Conservation (phyloP, 2,113 vertebrate genomes). For the human region DNA sequence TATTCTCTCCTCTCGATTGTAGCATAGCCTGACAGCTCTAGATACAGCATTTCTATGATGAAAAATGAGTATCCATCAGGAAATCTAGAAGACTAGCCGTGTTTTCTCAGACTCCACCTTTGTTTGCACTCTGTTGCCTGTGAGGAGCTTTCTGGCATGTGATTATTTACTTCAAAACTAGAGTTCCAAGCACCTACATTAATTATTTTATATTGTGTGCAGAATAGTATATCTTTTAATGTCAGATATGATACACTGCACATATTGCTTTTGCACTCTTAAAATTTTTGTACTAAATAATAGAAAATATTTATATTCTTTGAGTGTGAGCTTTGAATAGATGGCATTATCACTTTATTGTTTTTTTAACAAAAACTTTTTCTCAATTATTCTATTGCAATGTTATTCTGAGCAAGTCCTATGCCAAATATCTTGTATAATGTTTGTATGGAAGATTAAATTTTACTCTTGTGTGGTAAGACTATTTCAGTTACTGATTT, state of each 20-base stretch:
- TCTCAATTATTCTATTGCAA: conserved; percentile 72
- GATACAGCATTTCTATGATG: conserved; percentile 65
- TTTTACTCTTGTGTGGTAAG: conserved; percentile 83
- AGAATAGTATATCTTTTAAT: conserved; percentile 78
- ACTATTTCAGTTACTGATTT: conserved; percentile 76
- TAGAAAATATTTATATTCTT: conserved; percentile 82
- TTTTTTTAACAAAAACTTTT: conserved; percentile 66
- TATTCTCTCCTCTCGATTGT: background rate
- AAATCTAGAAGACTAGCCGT: conserved; percentile 58
- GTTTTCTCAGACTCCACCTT: conserved; percentile 55
- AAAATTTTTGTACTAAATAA: conserved; percentile 83
- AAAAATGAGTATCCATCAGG: conserved; percentile 61
- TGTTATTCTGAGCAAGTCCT: conserved; percentile 79
- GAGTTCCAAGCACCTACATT: conserved; percentile 74
- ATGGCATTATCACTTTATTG: conserved; percentile 79
- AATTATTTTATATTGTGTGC: conserved; percentile 82
- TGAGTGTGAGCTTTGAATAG: conserved; percentile 82
- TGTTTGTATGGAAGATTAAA: conserved; percentile 83
- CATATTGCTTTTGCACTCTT: conserved; percentile 82
- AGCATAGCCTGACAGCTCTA: conserved; percentile 61
- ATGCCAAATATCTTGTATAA: conserved; percentile 82
- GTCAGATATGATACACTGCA: conserved; percentile 80
- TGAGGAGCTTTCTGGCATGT: conserved; percentile 80
- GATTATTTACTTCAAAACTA: conserved; percentile 77
- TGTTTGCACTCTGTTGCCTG: conserved; percentile 72